Conservation (phyloP, 2,113 vertebrate species). For the Rhodinocichla rosea region DNA sequence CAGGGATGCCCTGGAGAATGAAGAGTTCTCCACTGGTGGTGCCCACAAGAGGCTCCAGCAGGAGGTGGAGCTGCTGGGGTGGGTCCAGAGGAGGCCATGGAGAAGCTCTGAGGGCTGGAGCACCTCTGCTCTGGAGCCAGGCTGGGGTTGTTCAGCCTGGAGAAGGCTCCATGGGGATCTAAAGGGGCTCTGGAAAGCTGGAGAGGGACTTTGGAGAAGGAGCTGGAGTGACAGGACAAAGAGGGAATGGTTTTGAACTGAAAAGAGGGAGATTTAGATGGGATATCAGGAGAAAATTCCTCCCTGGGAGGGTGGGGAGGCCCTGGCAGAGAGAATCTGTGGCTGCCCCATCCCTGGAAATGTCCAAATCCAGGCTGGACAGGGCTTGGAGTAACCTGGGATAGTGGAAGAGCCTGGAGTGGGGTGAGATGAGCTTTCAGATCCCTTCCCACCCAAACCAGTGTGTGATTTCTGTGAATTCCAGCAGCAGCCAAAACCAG, state of each 20-base stretch:
- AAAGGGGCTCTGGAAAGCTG: neutral
- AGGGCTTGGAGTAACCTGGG: rapidly evolving
- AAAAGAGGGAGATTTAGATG: neutral
- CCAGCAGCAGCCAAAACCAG: neutral
- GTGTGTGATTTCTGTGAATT: neutral
- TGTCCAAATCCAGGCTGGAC: neutral
- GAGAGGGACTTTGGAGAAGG: neutral
- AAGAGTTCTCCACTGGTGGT: neutral
- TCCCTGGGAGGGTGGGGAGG: neutral
- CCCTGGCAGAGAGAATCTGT: neutral
- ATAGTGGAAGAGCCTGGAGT: rapidly evolving
- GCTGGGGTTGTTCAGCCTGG: neutral
- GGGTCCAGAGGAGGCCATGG: rapidly evolving
- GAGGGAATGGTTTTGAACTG: neutral
- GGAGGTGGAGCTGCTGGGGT: neutral
- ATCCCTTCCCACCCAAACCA: neutral
- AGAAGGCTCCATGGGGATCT: neutral
- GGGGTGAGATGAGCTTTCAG: neutral
- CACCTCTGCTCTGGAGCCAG: neutral
- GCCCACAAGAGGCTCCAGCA: neutral
- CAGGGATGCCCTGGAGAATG: neutral
- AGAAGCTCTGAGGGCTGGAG: neutral
- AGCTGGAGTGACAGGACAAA: neutral
- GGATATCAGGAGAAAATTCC: neutral
- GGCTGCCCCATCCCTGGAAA: neutral